Evolutionary conservation across 2,888 invertebrate species (phyloP), one percentile per base, ranked within the genome.

Genomic region (Acrobasis consociella): DNA sequence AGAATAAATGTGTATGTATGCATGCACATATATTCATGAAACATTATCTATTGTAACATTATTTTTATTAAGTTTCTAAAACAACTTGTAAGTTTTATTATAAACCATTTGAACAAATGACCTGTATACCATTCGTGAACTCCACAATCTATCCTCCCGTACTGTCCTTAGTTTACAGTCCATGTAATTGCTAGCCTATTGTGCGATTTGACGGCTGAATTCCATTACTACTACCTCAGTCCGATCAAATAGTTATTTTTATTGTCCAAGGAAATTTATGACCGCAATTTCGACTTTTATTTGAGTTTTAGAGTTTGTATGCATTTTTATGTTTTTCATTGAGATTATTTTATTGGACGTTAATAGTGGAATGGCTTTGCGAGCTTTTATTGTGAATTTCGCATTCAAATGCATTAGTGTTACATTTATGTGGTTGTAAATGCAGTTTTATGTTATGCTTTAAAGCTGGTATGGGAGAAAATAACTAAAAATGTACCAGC

Each of bases 111-210:
- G 22, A 22, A 22, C 22, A 22, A 22, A 22, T 22, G 22, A 22
- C 1, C 3, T 22, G 22, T 22, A 2, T 22, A 22, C 22, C 2
- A 22, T 22, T 22, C 1, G 22, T 22, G 22, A n/a, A 22, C 22
- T 42, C 11, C 11, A 42, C 11, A 11, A 3, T 42, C 9, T 42
- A 10, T 42, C 42, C 46, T 46, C n/a, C 46, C 46, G 46, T 13
- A 46, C 46, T 3, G 0, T n/a, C 46, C 5, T n/a, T 46, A 46
- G 13, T 46, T 46, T 46, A n/a, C n/a, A n/a, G 13, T 46, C n/a
- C 46, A 9, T 79, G 81, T 84, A 86, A 87, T 86, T 85, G 82
- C 79, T 69, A 67, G 65, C 67, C 82, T 59, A 85, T 86, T 85
- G 82, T 83, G 72, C 67, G 73, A 76, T 77, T 73, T 77, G 80